Conservation (phyloP, 2,113 vertebrate species). For the Scomber japonicus region DNA sequence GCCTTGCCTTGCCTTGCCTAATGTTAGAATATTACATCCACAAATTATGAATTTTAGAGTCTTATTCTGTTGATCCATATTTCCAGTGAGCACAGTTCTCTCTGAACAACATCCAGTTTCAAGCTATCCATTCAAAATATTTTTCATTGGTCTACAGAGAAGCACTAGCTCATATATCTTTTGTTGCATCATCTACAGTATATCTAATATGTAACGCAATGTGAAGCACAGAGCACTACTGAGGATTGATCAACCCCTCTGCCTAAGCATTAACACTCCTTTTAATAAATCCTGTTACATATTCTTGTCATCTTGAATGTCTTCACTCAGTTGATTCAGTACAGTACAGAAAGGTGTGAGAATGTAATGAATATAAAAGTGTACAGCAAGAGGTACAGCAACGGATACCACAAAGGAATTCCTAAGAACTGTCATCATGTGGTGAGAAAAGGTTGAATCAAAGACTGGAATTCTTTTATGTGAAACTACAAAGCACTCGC, state of each 20-base stretch:
- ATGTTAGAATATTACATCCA: not conserved
- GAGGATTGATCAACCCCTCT: not conserved
- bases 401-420: not conserved
- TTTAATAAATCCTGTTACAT: not conserved
- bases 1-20: too few relatives aligned
- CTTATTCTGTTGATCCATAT: conserved; percentile 1
- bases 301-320: not conserved
- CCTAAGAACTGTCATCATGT: conserved; percentile 5
- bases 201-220: not conserved
- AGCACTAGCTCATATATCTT: too few relatives aligned
- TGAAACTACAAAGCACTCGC: conserved; percentile 46
- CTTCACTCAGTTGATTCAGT: not conserved
- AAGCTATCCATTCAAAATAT: not conserved
- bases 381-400: not conserved
- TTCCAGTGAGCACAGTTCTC: conserved; percentile 18
- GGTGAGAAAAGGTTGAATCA: conserved; percentile 10
- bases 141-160: not conserved
- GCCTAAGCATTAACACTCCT: not conserved
- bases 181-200: too few relatives aligned
- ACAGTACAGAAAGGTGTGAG: not conserved
- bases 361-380: not conserved
- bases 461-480: conserved; percentile 26
- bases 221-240: not conserved
- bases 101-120: not conserved
- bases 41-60: not conserved